Evolutionary conservation across 2,797 vertebrate genomes (phyloP).

Genomic region (Salarias fasciatus): DNA sequence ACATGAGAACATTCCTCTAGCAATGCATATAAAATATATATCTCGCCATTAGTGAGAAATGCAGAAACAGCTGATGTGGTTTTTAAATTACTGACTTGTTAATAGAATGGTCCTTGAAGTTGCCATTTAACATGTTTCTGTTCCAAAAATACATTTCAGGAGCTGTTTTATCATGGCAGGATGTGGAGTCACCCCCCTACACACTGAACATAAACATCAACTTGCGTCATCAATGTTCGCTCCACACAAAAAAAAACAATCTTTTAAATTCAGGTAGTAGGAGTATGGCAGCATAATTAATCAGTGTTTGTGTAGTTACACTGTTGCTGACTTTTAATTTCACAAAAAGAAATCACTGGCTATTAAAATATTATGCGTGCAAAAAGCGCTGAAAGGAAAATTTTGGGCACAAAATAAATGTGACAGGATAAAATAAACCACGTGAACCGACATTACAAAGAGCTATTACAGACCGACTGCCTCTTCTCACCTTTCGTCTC

Average conservation of each 20-base stretch:
- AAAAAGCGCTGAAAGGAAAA: neutral
- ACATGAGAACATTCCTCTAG: neutral
- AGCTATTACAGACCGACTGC: conserved; percentile 3
- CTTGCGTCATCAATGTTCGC: neutral
- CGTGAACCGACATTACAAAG: neutral
- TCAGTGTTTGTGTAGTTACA: neutral
- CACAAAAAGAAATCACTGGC: neutral
- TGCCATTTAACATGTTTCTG: neutral
- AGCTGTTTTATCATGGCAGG: conserved; percentile 6
- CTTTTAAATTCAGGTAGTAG: conserved; percentile 3
- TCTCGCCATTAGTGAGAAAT: conserved; percentile 15
- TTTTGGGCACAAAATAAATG: neutral
- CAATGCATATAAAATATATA: neutral
- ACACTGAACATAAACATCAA: conserved; percentile 16
- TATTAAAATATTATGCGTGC: neutral
- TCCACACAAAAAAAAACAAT: neutral
- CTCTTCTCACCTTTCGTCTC: conserved; percentile 31
- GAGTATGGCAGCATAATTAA: conserved; percentile 1
- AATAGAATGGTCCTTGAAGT: neutral
- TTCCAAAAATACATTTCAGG: neutral
- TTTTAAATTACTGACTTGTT: neutral
- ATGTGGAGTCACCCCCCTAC: conserved; percentile 1
- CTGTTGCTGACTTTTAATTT: neutral
- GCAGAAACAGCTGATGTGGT: conserved; percentile 5
- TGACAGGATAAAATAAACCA: conserved; percentile 8